Base-by-base conservation (phyloP, 2,888 invertebrate genomes). In the Synanthedon myopaeformis region DNA sequence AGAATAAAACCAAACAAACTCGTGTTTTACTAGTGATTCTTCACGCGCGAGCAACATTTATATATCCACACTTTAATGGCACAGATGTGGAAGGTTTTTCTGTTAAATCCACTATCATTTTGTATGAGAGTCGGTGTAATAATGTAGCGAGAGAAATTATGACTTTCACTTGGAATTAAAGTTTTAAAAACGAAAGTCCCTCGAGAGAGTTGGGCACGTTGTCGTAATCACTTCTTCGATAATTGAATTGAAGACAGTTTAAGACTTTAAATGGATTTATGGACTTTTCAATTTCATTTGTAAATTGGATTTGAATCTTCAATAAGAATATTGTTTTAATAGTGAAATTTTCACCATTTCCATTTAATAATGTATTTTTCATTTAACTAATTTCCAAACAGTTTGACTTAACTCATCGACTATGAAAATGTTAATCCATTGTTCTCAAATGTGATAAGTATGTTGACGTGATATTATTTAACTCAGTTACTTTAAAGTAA, bases 21-120 rank as follows among this genome's bases (percentile, higher is more conserved):
- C 59, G 60, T 41, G 35, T 69, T 77, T 77, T 76, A 78, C 72
- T 78, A 73, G 67, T 61, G 66, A 72, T 71, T 72, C 70, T 51
- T 41, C 51, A 8, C 49, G 11, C 49, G 17, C 17, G 17, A 49
- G 12, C 49, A 49, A 10, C 45, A 45, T 45, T 14, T 45, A 45
- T n/a, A 45, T 14, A 3, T 23, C 10, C 2, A 35, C 35, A 35
- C 35, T 35, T 35, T 35, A 10, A 35, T 35, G 35, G 35, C 35
- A 45, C 14, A 8, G 12, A 49, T 23, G 49, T 52, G 28, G 52
- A 53, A 55, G 53, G 53, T 51, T 52, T 54, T 42, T 17, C 53
- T 41, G 23, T 54, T 28, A 49, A 35, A 52, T 45, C 41, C 48
- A 42, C 42, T 48, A 54, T 54, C 23, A 14, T 42, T 19, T 19